Evolutionary conservation across 2,888 invertebrate species (phyloP).

Genomic region (Rotaria socialis): DNA sequence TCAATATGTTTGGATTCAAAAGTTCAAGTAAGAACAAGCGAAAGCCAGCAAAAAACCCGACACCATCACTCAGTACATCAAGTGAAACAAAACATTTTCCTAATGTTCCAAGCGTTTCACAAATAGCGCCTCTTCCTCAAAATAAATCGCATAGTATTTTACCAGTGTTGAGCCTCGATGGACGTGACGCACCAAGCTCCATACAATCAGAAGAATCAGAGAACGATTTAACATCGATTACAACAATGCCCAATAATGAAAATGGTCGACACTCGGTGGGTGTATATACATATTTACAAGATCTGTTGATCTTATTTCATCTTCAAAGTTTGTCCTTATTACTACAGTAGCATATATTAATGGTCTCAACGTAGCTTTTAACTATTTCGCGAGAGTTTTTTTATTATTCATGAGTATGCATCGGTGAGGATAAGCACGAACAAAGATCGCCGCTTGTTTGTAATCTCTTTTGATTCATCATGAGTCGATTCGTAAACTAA

Average conservation of each 20-base stretch:
- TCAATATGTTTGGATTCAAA: neutral
- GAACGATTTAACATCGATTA: neutral
- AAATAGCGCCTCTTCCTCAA: slow-evolving; percentile 3
- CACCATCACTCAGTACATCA: neutral
- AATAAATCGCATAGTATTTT: neutral
- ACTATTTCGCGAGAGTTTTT: neutral
- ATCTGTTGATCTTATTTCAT: neutral
- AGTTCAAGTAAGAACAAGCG: neutral
- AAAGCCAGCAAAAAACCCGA: neutral
- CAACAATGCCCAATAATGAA: neutral
- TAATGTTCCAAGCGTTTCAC: slow-evolving; percentile 28
- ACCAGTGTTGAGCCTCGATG: slow-evolving; percentile 7
- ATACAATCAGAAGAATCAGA: neutral
- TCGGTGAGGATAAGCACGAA: neutral
- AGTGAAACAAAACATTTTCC: neutral
- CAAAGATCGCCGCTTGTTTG: neutral
- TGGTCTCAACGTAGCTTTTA: neutral
- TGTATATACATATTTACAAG: neutral
- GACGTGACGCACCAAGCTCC: neutral
- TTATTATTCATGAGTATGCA: neutral
- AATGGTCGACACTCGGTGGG: neutral
- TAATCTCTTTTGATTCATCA: neutral
- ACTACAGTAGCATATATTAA: neutral
- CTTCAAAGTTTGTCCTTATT: neutral
- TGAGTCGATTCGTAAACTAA: neutral